Evolutionary conservation across 1,140 invertebrate species (phyloP), one percentile per base, ranked within the genome.

Genomic region (Lithobius niger): DNA sequence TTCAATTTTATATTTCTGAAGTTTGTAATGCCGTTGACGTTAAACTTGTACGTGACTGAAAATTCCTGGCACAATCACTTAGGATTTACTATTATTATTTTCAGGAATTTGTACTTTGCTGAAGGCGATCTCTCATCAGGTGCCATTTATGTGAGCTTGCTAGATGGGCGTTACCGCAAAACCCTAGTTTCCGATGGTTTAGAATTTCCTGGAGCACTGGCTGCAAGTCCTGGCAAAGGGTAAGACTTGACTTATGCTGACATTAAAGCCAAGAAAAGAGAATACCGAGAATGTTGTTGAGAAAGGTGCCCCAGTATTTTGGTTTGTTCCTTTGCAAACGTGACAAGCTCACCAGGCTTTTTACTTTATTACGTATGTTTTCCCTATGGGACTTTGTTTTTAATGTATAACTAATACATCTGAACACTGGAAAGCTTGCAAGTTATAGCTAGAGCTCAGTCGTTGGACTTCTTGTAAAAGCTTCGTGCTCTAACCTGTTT

Each of bases 21-120:
- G 22, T 36, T 36, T 10, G 31, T 10, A 36, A 36, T 36, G 10
- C n/a, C 31, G 10, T 36, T 36, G 10, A 36, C 31, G 10, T n/a
- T n/a, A n/a, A n/a, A n/a, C n/a, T n/a, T 36, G 31, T 36, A 36
- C 6, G 6, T 10, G 31, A 10, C 6, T 36, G 31, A n/a, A 36
- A 36, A 10, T 36, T 36, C 31, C 6, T 36, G 6, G 22, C 6
- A 40, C 10, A 40, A 40, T 40, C 10, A 47, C 44, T 18, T 47
- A 47, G 13, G 6, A 15, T 47, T 40, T 22, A 26, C 47, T 40
- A 2, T 48, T 22, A 24, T 58, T 64, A 48, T 55, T 57, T 61
- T 18, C 3, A 84, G 84, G 49, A 96, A 96, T 71, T 71, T 97
- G 0, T 97, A 95, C 66, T 97, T 92, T 91, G 88, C 88, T 0